Conservation (phyloP, 2,113 vertebrate species). For the Phasianus colchicus region DNA sequence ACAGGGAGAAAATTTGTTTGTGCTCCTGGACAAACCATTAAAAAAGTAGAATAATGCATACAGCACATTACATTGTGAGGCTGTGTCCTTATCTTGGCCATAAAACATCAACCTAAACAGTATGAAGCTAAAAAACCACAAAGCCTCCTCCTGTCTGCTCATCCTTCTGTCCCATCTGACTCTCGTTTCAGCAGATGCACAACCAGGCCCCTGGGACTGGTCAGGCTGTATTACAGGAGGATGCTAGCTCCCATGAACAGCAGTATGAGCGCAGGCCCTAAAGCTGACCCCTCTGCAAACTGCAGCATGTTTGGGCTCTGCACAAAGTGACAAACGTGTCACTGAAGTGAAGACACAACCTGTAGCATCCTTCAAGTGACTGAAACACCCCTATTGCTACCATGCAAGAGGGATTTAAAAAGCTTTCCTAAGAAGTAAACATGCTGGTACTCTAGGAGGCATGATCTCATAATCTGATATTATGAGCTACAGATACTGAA, state of each 20-base stretch:
- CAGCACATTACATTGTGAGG: not conserved
- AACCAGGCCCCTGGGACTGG: not conserved
- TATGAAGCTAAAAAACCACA: not conserved
- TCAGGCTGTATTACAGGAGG: not conserved
- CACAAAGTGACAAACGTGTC: not conserved
- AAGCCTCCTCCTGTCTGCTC: not conserved
- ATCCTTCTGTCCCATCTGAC: not conserved
- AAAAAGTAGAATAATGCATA: not conserved
- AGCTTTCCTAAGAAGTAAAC: not conserved
- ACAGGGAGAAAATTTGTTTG: not conserved
- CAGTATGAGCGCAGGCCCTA: not conserved
- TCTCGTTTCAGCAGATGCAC: not conserved
- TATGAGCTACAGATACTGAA: not conserved
- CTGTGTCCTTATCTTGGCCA: not conserved
- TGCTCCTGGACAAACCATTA: not conserved
- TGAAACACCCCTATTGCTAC: not conserved
- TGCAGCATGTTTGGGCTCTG: not conserved
- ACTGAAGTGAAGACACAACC: rapidly evolving
- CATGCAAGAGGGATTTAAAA: not conserved
- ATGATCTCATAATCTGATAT: no score
- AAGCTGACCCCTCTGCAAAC: not conserved
- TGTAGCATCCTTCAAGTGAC: not conserved
- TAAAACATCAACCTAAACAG: not conserved
- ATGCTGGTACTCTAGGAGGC: not conserved
- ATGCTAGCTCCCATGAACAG: not conserved